Evolutionary conservation across 2,113 vertebrate species (phyloP), one percentile per base, ranked within the genome.

Genomic region (Silurus meridionalis): DNA sequence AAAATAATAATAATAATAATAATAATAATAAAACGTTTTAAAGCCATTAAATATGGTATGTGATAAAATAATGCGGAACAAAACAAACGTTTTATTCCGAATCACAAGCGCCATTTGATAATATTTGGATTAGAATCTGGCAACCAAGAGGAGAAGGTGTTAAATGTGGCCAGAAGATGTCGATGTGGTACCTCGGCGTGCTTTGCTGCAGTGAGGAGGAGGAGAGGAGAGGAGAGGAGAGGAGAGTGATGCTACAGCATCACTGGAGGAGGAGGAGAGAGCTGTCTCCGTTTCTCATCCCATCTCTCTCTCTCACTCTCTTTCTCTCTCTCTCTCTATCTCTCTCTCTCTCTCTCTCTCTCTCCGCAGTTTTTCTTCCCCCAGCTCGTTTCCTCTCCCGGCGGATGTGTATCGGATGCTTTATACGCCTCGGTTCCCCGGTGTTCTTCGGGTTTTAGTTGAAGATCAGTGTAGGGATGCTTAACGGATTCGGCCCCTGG

Each of bases 391-490:
- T 85, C 86, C 82, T 81, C 57, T 71, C 78, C 84, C 37, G 86
- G 66, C 74, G 83, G 77, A 87, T 86, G 90, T 85, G 60, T 85
- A 79, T 75, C 88, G 83, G 91, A 90, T 92, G 89, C 88, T 87
- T 83, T 80, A 66, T 61, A 80, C 72, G 67, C 63, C 66, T 75
- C 79, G 25, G 53, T 53, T 67, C 58, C 69, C 71, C 83, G 83
- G 82, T 81, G 80, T 74, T 21, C 90, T 88, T 84, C 83, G 77
- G 83, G 19, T 86, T 78, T 85, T 86, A 75, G 46, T 80, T 23
- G 85, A 50, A 64, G 52, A 63, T 58, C 17, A 37, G 21, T 87
- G 37, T 63, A 82, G 88, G 84, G 88, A 91, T 91, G 90, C 64
- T 86, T 80, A 78, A 58, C 72, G 37, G 79, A 66, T 61, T 66